Evolutionary conservation across 2,888 invertebrate genomes (phyloP).

Genomic region (Serrognathus titanus): DNA sequence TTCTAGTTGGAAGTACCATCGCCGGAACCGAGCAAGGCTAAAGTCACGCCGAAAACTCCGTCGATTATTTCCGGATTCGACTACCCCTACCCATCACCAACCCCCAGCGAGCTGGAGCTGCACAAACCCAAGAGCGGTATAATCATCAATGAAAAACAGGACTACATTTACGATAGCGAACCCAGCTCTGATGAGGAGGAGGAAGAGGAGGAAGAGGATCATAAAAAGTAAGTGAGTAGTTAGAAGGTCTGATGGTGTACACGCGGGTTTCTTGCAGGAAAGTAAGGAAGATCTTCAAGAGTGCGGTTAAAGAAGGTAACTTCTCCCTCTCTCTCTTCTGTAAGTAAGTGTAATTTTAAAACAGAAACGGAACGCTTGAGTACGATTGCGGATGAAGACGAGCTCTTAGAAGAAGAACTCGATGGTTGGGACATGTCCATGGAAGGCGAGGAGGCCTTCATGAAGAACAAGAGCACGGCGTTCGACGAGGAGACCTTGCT

Average conservation of each 20-base stretch:
- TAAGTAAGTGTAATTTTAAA: too few species aligned
- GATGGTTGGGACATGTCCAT: slow-evolving; percentile 25
- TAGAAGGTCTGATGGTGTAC: background rate
- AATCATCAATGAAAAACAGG: slow-evolving; percentile 35
- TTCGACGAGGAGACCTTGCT: slow-evolving; percentile 29
- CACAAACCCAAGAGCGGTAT: slow-evolving; percentile 45
- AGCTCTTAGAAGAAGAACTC: slow-evolving; percentile 19
- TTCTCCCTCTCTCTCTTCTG: background rate
- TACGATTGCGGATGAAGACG: slow-evolving; percentile 16
- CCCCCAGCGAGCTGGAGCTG: slow-evolving; percentile 31
- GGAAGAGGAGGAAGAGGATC: background rate
- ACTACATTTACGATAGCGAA: slow-evolving; percentile 1
- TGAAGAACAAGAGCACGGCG: slow-evolving; percentile 6
- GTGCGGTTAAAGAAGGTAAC: background rate
- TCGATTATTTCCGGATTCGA: slow-evolving; percentile 36
- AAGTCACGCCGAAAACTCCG: slow-evolving; percentile 36
- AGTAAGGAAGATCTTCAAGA: background rate
- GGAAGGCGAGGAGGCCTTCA: slow-evolving; percentile 16
- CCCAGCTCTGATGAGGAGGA: slow-evolving; percentile 1
- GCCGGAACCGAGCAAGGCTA: slow-evolving; percentile 39
- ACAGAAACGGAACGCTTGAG: slow-evolving; percentile 9
- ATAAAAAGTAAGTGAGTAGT: background rate
- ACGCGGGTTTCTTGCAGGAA: background rate
- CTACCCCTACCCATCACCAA: slow-evolving; percentile 36
- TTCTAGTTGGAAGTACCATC: slow-evolving; percentile 39